Percentiles rank a stretch among this genome's conserved stretches.
Evolutionary conservation across 2,797 vertebrate species (phyloP).

Genomic region (Notolabrus celidotus): DNA sequence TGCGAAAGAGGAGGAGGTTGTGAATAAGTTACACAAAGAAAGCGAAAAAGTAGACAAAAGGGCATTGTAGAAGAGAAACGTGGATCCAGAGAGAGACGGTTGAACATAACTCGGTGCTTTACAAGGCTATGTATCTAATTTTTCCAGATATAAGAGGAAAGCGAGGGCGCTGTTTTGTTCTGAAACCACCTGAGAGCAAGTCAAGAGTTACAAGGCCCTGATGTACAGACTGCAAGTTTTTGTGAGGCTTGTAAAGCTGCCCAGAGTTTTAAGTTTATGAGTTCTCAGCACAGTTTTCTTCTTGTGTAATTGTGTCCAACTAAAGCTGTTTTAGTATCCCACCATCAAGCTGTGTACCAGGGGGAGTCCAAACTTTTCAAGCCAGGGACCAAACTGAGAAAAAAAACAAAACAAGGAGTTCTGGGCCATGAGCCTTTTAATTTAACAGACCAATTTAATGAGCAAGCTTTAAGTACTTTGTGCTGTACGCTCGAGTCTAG

Average conservation of each 20-base stretch:
- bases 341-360: neutral
- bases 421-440: neutral
- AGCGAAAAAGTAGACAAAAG: slow-evolving; percentile 1
- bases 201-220: neutral
- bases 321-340: neutral
- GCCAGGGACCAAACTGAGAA: neutral
- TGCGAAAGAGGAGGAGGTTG: slow-evolving; percentile 24
- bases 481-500: neutral
- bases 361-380: neutral
- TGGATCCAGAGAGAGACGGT: neutral
- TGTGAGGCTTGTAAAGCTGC: slow-evolving; percentile 37
- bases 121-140: neutral
- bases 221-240: slow-evolving; percentile 16
- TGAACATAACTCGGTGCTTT: slow-evolving; percentile 1
- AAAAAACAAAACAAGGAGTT: neutral
- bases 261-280: neutral
- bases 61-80: slow-evolving; percentile 1
- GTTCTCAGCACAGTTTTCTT: slow-evolving; percentile 9
- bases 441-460: slow-evolving; percentile 1
- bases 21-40: slow-evolving; percentile 12
- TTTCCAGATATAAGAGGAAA: neutral
- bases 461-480: neutral
- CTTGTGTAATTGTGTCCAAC: neutral
- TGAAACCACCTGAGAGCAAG: slow-evolving; percentile 2
- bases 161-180: neutral